Conservation (phyloP, 64 coral and sea anemone genomes). For the Cladopsammia gracilis region DNA sequence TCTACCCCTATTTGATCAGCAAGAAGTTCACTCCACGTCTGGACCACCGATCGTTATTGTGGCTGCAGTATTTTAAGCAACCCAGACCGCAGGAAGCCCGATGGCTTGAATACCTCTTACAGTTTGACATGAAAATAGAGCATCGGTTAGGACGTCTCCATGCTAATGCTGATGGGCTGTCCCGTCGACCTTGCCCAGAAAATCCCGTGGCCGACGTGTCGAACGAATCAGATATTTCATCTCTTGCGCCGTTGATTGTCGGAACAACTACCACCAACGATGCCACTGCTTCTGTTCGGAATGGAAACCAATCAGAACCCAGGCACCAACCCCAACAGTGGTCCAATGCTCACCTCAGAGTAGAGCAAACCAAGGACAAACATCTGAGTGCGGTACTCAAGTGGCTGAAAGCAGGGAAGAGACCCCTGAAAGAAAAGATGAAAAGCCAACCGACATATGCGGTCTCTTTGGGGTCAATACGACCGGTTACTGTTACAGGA, state of each 20-base stretch:
- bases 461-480: conserved; percentile 49
- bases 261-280: background rate
- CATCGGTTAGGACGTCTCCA: conserved; percentile 31
- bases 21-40: background rate
- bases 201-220: background rate
- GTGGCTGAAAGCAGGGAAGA: too few species aligned
- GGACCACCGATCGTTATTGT: conserved; percentile 54
- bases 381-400: background rate
- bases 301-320: background rate
- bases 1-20: conserved; percentile 48
- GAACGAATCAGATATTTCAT: background rate
- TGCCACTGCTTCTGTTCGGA: background rate
- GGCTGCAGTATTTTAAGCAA: conserved; percentile 50
- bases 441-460: too few species aligned
- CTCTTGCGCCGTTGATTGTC: too few species aligned
- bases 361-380: background rate
- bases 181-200: conserved; percentile 7
- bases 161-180: conserved; percentile 60
- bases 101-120: too few species aligned
- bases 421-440: background rate
- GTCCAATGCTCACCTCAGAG: background rate
- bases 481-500: conserved; percentile 14
- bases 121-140: too few species aligned
- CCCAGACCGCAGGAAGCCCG: too few species aligned
- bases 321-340: background rate